Evolutionary conservation across 2,113 vertebrate species (phyloP).

Genomic region (Microcebus tavaratra): DNA sequence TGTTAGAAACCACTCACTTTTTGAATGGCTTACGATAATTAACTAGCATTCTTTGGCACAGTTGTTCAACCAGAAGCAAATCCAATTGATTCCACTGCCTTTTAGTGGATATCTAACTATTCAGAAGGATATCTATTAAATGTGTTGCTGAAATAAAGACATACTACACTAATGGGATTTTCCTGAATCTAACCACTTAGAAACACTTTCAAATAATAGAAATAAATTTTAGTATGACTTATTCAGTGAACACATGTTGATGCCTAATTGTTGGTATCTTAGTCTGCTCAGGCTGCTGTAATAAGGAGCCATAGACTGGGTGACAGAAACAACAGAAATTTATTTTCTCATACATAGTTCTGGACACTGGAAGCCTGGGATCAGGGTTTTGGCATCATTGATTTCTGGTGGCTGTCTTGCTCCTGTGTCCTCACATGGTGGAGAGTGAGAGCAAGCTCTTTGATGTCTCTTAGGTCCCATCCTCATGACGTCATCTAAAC

Average conservation of each 20-base stretch:
- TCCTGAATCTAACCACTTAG: background rate
- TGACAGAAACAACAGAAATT: background rate
- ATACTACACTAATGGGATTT: background rate
- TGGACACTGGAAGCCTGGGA: background rate
- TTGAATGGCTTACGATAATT: background rate
- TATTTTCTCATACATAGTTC: background rate
- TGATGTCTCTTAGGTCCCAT: background rate
- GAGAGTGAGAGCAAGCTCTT: background rate
- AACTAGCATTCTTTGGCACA: background rate
- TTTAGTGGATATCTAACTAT: background rate
- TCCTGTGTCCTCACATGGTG: background rate
- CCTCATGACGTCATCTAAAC: background rate
- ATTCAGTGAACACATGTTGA: background rate
- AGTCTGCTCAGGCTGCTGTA: background rate
- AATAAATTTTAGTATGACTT: background rate
- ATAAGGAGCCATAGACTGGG: background rate
- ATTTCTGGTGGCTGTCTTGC: background rate
- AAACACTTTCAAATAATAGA: background rate
- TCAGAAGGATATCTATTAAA: background rate
- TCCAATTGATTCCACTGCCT: background rate
- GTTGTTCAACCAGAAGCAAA: conserved; percentile 4
- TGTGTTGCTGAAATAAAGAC: background rate
- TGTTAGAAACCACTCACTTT: conserved; percentile 23
- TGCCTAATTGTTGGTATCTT: background rate
- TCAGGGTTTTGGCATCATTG: background rate